These are phyloP conservation scores for Planococcus citri DNA, from an alignment of 1,140 invertebrate genomes.

Conservation along the genomic window DNA sequence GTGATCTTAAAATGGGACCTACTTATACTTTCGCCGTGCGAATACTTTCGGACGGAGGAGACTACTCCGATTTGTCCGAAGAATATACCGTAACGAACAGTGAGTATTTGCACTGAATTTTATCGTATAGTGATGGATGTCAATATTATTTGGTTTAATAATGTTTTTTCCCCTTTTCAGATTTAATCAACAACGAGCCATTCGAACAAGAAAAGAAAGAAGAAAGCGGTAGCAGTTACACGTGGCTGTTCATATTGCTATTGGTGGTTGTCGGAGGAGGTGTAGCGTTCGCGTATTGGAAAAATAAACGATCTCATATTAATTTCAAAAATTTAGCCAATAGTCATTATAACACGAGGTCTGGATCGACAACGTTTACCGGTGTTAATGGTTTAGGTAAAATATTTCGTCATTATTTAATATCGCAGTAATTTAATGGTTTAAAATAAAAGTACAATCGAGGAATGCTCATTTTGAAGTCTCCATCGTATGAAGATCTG, in stretches of 20 bases:
- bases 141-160: not conserved
- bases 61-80: constrained; percentile 49
- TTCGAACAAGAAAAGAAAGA: constrained; percentile 31
- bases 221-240: constrained; percentile 30
- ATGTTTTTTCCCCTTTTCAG: constrained; percentile 32
- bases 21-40: constrained; percentile 52
- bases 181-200: constrained; percentile 37
- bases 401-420: constrained; percentile 19
- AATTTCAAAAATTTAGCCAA: constrained; percentile 70
- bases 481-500: too few species aligned
- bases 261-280: constrained; percentile 39
- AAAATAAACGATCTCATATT: constrained; percentile 59
- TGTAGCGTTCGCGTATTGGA: constrained; percentile 48
- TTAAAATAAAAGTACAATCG: too few species aligned
- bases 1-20: constrained; percentile 36
- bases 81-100: constrained; percentile 34
- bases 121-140: not conserved
- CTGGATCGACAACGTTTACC: constrained; percentile 68
- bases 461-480: too few species aligned
- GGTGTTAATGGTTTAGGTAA: constrained; percentile 53
- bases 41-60: constrained; percentile 48
- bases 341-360: constrained; percentile 72
- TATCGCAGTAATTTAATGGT: constrained; percentile 21
- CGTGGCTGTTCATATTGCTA: constrained; percentile 36
- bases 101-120: too few species aligned